Evolutionary conservation across 2,113 vertebrate genomes (phyloP), one percentile per base, ranked within the genome.

Genomic region (Pterocles gutturalis): DNA sequence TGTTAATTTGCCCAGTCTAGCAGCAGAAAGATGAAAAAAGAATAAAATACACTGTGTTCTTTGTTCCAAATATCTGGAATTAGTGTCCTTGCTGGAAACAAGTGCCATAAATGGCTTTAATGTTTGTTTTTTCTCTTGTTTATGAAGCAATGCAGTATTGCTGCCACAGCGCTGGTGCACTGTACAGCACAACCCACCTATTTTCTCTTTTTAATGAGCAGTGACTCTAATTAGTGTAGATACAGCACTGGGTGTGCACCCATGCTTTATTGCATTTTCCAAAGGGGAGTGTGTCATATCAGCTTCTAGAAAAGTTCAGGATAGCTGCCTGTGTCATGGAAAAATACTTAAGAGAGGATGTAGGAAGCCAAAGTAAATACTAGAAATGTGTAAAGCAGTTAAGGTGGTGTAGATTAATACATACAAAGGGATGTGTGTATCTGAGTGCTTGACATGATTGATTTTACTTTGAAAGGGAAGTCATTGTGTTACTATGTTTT

Each of bases 341-440:
- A 96, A 95, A 86, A 34, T 60, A 77, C 34, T 89, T 95, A 86
- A 53, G 38, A 89, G 36, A 71, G 80, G 60, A 22, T 34, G 26
- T 61, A 79, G 58, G 72, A 90, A 91, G 91, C 76, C 76, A 93
- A 95, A 87, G 64, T 77, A 84, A 95, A 94, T 60, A 95, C 9
- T 36, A 49, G 57, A 78, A 93, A 82, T 11, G 45, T 72, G 31
- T 67, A 46, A 93, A 72, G 54, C 55, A 70, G n/a, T 48, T 73
- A 64, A 80, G 51, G 55, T 72, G 43, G 6, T 43, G 29, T 51
- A 78, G 69, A 34, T 93, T 85, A 81, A 36, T 48, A 49, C 7
- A 1, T 31, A 51, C 10, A 57, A 60, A 62, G 45, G 49, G 46
- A 71, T 41, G 60, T 69, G 73, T 76, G 78, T 66, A 81, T 83